Evolutionary conservation across 2,113 vertebrate species (phyloP).

Genomic region (Rhea pennata): DNA sequence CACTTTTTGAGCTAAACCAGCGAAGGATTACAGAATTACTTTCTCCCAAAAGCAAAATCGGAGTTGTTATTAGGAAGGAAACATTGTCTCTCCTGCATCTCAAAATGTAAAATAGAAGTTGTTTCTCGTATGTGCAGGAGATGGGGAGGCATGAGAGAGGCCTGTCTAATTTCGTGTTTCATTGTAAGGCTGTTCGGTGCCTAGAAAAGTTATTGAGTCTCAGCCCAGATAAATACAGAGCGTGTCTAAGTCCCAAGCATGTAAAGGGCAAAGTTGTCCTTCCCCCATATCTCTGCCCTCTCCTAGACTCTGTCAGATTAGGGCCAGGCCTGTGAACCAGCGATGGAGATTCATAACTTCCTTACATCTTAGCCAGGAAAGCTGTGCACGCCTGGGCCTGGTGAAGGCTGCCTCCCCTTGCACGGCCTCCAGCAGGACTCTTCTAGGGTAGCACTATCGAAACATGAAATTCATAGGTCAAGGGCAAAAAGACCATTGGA

Average conservation of each 20-base stretch:
- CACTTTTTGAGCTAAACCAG: neutral
- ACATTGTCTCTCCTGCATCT: rapidly evolving
- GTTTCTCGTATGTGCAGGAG: neutral
- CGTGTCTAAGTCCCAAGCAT: too few relatives aligned
- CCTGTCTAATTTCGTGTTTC: neutral
- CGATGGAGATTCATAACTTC: too few relatives aligned
- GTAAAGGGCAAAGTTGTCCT: too few relatives aligned
- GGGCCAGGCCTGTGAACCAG: too few relatives aligned
- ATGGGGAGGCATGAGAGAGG: neutral
- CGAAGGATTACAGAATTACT: neutral
- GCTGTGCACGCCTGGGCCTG: too few relatives aligned
- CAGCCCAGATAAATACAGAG: too few relatives aligned
- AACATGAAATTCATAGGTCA: neutral
- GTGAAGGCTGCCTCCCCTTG: too few relatives aligned
- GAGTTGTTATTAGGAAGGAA: neutral
- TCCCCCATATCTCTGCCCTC: too few relatives aligned
- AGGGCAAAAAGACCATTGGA: neutral
- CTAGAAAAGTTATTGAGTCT: too few relatives aligned
- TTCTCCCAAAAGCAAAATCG: neutral
- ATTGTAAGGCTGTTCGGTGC: neutral
- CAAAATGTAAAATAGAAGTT: rapidly evolving
- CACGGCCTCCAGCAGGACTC: neutral
- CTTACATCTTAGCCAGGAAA: too few relatives aligned
- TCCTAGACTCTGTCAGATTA: too few relatives aligned
- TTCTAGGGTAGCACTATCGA: neutral